Evolutionary conservation across 2,113 vertebrate genomes (phyloP).

Genomic region (Zapus hudsonius): DNA sequence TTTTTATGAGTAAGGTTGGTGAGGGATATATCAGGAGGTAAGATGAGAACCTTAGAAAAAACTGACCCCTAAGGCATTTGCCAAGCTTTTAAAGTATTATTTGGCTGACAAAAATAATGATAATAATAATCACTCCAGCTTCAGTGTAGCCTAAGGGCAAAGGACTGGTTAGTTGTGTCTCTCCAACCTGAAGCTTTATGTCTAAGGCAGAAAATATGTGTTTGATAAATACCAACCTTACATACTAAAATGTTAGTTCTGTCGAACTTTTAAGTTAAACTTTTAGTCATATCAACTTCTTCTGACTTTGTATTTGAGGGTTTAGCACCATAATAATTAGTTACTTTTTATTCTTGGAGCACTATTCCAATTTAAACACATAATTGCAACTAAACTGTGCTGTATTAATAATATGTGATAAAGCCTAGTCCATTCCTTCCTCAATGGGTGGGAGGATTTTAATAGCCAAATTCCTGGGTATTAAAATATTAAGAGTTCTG

Average conservation of each 20-base stretch:
- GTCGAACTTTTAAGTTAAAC: background rate
- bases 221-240: background rate
- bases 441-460: slow-evolving; percentile 62
- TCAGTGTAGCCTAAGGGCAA: background rate
- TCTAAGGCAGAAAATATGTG: background rate
- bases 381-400: slow-evolving; percentile 33
- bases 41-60: background rate
- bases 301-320: background rate
- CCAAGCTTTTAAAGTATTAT: slow-evolving; percentile 57
- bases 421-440: background rate
- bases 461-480: too few species aligned
- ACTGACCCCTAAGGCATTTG: slow-evolving; percentile 5
- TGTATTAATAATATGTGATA: slow-evolving; percentile 43
- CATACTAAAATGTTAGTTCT: background rate
- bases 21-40: background rate
- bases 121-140: background rate
- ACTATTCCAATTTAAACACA: slow-evolving; percentile 39
- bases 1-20: background rate
- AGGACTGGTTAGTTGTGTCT: background rate
- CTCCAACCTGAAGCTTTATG: background rate
- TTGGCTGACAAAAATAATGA: slow-evolving; percentile 58
- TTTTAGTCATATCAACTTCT: background rate
- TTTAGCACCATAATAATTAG: slow-evolving; percentile 25
- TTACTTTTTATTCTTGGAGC: slow-evolving; percentile 25
- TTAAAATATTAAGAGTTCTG: slow-evolving; percentile 63